These are phyloP conservation scores for Neoaliturus tenellus DNA, from an alignment of 2,888 invertebrate species.

Conservation along the genomic window DNA sequence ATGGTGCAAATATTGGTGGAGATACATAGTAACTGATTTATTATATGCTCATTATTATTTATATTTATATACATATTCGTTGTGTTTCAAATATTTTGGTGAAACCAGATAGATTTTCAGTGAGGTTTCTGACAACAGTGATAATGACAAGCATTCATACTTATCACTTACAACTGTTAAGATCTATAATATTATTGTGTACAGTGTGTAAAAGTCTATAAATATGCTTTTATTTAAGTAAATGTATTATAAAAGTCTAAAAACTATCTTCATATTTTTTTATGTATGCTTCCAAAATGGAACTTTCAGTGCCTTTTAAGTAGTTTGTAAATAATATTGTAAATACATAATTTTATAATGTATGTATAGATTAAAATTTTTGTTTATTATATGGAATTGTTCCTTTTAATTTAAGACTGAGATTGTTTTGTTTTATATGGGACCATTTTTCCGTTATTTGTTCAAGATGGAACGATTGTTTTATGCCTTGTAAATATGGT, in stretches of 20 bases:
- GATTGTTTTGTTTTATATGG: slow-evolving; percentile 51
- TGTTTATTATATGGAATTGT: slow-evolving; percentile 25
- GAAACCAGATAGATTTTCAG: not conserved
- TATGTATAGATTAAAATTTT: slow-evolving; percentile 3
- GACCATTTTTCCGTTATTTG: slow-evolving; percentile 48
- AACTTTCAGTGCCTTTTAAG: slow-evolving; percentile 48
- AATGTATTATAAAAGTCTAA: slow-evolving; percentile 25
- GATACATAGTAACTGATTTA: not conserved
- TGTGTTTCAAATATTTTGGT: not conserved
- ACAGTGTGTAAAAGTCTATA: slow-evolving; percentile 34
- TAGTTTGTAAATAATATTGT: slow-evolving; percentile 40
- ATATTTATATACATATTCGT: not conserved
- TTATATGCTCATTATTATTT: not conserved
- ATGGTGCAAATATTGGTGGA: not conserved
- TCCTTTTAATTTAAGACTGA: slow-evolving; percentile 57
- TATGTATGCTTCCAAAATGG: slow-evolving; percentile 48
- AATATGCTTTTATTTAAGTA: slow-evolving; percentile 13
- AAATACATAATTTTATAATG: slow-evolving; percentile 48
- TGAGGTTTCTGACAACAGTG: slow-evolving; percentile 20
- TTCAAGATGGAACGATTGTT: slow-evolving; percentile 24
- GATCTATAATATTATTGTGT: slow-evolving; percentile 5
- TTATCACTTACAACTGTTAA: slow-evolving; percentile 12
- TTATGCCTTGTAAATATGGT: slow-evolving; percentile 32
- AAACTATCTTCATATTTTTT: slow-evolving; percentile 39
- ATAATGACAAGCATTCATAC: not conserved